Evolutionary conservation across 2,888 invertebrate species (phyloP), one percentile per base, ranked within the genome.

Genomic region (Tetragonisca angustula): DNA sequence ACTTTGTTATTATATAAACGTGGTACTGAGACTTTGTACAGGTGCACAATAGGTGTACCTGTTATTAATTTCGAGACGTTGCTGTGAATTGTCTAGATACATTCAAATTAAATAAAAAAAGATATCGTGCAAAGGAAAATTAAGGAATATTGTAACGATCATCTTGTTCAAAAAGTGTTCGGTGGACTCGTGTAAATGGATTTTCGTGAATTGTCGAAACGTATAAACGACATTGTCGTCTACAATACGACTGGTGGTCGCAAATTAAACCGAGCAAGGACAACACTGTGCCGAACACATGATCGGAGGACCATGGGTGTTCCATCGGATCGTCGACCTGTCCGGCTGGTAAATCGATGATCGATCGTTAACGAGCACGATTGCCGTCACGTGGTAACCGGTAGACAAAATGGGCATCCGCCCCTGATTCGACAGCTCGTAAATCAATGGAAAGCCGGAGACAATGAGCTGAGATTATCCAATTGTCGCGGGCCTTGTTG

Each of bases 401-500:
- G 54, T 65, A 62, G 69, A 78, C 54, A 77, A 84, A 89, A 74
- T 74, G 76, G 74, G 78, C 78, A 67, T 74, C 79, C 75, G 79
- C 75, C 82, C 67, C 71, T 78, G 3, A 56, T 61, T 54, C 72
- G 70, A 81, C 79, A 27, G 72, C 64, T 79, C 83, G 89, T 89
- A 84, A 84, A 84, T 81, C 83, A 84, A 90, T 87, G 87, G 90
- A 92, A 92, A 91, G 69, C 62, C 76, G 76, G 81, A 89, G 89
- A 92, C 92, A 92, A 91, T 90, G 87, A 78, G 62, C 62, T 9
- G 70, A 87, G 89, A 91, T 91, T 89, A 89, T 83, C 83, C 84
- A 79, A 69, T 62, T 61, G 69, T 69, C 76, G 2, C 15, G n/a
- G 62, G 69, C 62, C 77, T 76, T 83, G 64, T 43, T 68, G 77